Evolutionary conservation across 1,140 invertebrate genomes (phyloP).

Genomic region (Agrilus planipennis): DNA sequence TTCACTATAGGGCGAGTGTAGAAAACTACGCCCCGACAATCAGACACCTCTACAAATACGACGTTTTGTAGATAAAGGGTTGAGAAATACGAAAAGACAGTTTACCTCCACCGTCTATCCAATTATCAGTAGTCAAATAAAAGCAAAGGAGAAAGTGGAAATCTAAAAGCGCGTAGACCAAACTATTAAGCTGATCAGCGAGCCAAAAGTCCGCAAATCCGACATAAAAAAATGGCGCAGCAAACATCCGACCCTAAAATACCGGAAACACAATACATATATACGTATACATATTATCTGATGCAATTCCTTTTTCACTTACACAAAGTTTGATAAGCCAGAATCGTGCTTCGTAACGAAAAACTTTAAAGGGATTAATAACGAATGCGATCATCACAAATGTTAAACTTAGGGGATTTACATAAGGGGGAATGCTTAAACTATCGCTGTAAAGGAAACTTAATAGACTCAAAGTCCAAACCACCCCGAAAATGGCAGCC

Average conservation of each 20-base stretch:
- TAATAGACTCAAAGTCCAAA: slow-evolving; percentile 65
- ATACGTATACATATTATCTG: neutral
- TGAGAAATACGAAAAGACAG: slow-evolving; percentile 10
- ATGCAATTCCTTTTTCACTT: slow-evolving; percentile 8
- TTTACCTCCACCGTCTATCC: slow-evolving; percentile 30
- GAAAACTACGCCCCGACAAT: slow-evolving; percentile 36
- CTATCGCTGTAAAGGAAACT: slow-evolving; percentile 56
- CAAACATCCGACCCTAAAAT: slow-evolving; percentile 48
- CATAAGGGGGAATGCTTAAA: slow-evolving; percentile 64
- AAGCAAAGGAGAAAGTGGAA: slow-evolving; percentile 66
- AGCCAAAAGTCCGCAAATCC: slow-evolving; percentile 90
- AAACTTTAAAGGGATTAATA: slow-evolving; percentile 68
- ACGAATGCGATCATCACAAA: slow-evolving; percentile 60
- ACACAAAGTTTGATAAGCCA: slow-evolving; percentile 42
- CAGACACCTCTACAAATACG: slow-evolving; percentile 28
- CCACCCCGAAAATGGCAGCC: slow-evolving; percentile 69
- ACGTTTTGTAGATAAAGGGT: neutral
- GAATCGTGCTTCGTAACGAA: slow-evolving; percentile 64
- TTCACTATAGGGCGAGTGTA: slow-evolving; percentile 50
- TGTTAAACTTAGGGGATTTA: slow-evolving; percentile 62
- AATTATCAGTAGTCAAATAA: slow-evolving; percentile 41
- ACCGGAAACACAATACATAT: neutral
- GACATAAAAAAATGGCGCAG: slow-evolving; percentile 75
- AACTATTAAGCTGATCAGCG: slow-evolving; percentile 79
- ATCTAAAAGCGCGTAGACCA: slow-evolving; percentile 64